phyloP scores from a whole-genome alignment of 2,888 invertebrate genomes.

The Odontomyia ornata region DNA sequence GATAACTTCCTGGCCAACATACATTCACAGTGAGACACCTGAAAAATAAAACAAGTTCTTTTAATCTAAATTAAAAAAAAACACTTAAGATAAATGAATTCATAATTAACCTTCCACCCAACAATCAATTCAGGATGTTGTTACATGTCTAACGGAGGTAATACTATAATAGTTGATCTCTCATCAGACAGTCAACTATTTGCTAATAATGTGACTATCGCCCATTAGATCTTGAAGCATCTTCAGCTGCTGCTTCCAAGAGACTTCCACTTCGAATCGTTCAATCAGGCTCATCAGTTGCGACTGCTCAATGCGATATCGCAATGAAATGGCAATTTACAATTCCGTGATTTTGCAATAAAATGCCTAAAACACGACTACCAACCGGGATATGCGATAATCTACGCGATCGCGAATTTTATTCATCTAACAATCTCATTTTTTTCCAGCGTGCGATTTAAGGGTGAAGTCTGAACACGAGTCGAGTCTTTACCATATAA shows the following conservation, averaged over 20 bases:
- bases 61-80: too few species aligned
- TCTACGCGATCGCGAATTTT: constrained; percentile 12
- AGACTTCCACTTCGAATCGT: constrained; percentile 19
- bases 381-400: neutral
- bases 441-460: neutral
- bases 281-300: neutral
- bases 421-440: neutral
- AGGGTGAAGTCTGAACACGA: neutral
- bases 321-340: constrained; percentile 14
- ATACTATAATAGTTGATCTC: neutral
- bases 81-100: too few species aligned
- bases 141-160: neutral
- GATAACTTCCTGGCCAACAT: too few species aligned
- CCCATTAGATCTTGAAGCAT: constrained; percentile 19
- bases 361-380: constrained; percentile 41
- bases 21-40: too few species aligned
- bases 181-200: constrained; percentile 36
- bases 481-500: too few species aligned
- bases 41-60: too few species aligned
- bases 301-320: neutral
- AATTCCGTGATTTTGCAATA: constrained; percentile 47
- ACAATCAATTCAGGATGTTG: constrained; percentile 18
- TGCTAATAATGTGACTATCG: constrained; percentile 38
- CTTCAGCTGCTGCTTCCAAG: constrained; percentile 4
- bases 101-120: neutral